Evolutionary conservation across 2,888 invertebrate genomes (phyloP).

Genomic region (Ophraella communa): DNA sequence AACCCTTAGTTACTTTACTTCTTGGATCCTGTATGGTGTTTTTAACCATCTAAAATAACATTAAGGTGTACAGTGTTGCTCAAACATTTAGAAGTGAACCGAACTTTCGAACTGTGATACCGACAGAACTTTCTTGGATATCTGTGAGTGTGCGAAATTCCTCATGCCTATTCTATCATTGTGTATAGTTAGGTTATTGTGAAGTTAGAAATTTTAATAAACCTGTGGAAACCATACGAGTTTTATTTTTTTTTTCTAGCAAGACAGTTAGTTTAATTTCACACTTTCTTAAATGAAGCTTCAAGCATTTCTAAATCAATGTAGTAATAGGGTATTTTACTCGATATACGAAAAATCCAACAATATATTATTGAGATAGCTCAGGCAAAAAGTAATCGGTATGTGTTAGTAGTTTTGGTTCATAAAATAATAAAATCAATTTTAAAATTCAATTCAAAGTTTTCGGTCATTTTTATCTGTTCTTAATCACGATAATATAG

Average conservation of each 20-base stretch:
- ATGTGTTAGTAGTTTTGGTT: too few relatives aligned
- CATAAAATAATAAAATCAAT: too few relatives aligned
- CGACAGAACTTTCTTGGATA: slow-evolving; percentile 7
- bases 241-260: background rate
- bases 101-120: slow-evolving; percentile 20
- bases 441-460: too few relatives aligned
- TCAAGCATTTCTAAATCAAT: too few relatives aligned
- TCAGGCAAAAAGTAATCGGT: too few relatives aligned
- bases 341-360: too few relatives aligned
- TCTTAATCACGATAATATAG: too few relatives aligned
- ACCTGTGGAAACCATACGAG: background rate
- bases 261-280: background rate
- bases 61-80: slow-evolving; percentile 6
- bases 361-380: too few relatives aligned
- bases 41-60: slow-evolving; percentile 9
- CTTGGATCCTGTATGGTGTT: slow-evolving; percentile 1
- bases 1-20: slow-evolving; percentile 15
- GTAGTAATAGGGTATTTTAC: too few relatives aligned
- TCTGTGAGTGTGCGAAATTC: background rate
- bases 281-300: too few relatives aligned
- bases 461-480: too few relatives aligned
- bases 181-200: slow-evolving; percentile 16
- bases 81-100: slow-evolving; percentile 10
- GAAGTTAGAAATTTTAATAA: slow-evolving; percentile 20
- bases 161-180: slow-evolving; percentile 6